Conservation (phyloP, 2,797 vertebrate species). For the Hozukius guyotensis region DNA sequence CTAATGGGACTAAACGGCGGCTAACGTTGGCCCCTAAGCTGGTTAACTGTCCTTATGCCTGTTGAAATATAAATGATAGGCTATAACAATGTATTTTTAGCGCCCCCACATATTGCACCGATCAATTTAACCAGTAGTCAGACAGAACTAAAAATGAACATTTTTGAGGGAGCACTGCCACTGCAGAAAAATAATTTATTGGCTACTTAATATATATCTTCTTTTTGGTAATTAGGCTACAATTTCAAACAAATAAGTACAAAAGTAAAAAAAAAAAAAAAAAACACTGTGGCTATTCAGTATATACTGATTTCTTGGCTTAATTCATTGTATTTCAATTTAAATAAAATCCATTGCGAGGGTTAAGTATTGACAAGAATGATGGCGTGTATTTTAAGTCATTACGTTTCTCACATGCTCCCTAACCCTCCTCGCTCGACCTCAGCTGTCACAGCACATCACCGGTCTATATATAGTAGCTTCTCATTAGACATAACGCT, state of each 20-base stretch:
- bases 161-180: too few relatives aligned
- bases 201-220: too few relatives aligned
- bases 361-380: not conserved
- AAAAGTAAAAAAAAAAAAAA: not conserved
- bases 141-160: not conserved
- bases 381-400: not conserved
- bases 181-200: not conserved
- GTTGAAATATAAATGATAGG: not conserved
- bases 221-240: not conserved
- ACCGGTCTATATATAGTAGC: slow-evolving; percentile 38
- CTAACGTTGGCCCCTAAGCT: not conserved
- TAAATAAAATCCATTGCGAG: not conserved
- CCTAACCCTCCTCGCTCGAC: slow-evolving; percentile 13
- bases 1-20: not conserved
- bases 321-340: not conserved
- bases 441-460: slow-evolving; percentile 49
- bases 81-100: not conserved
- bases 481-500: slow-evolving; percentile 41
- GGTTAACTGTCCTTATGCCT: not conserved
- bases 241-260: not conserved
- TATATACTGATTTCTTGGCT: not conserved
- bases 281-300: not conserved
- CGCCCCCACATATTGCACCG: not conserved
- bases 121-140: not conserved
- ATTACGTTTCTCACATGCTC: slow-evolving; percentile 15